Percentiles rank a stretch among this genome's conserved stretches.
These are phyloP conservation scores for Heliconius hewitsoni DNA, from an alignment of 1,140 invertebrate genomes.

Conservation along the genomic window DNA sequence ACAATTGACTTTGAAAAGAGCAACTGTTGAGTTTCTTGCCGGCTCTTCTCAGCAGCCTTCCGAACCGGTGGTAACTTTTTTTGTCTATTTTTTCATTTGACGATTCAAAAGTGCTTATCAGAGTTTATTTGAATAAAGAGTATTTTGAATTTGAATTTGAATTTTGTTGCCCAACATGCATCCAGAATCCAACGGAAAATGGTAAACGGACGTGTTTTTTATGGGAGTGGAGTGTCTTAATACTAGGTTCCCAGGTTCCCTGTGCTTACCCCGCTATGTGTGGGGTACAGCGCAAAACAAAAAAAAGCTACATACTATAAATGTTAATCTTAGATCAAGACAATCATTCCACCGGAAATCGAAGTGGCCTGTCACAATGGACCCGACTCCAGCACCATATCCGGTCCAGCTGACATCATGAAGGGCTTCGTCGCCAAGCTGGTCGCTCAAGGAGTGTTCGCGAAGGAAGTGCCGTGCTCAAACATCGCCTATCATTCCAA, in stretches of 20 bases:
- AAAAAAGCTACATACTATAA: background rate
- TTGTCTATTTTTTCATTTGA: no score
- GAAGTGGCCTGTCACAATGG: constrained; percentile 94
- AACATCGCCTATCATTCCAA: constrained; percentile 93
- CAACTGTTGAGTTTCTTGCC: no score
- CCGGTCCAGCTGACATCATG: constrained; percentile 89
- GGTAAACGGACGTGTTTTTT: no score
- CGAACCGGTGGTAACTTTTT: no score
- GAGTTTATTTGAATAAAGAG: no score
- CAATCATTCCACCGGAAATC: constrained; percentile 85
- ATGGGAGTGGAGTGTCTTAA: no score
- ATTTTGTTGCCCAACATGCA: no score
- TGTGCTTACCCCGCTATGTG: background rate
- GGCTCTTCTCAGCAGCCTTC: no score
- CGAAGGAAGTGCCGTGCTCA: constrained; percentile 89
- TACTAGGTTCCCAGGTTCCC: background rate
- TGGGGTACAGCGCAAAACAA: background rate
- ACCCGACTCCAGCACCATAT: constrained; percentile 91
- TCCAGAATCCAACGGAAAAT: no score
- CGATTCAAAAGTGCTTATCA: no score
- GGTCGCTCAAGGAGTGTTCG: constrained; percentile 89
- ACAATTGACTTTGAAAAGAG: no score
- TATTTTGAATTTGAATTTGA: no score
- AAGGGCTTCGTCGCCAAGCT: constrained; percentile 86
- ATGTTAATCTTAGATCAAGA: background rate